Evolutionary conservation across 2,888 invertebrate genomes (phyloP).

Genomic region (Platycheirus albimanus): DNA sequence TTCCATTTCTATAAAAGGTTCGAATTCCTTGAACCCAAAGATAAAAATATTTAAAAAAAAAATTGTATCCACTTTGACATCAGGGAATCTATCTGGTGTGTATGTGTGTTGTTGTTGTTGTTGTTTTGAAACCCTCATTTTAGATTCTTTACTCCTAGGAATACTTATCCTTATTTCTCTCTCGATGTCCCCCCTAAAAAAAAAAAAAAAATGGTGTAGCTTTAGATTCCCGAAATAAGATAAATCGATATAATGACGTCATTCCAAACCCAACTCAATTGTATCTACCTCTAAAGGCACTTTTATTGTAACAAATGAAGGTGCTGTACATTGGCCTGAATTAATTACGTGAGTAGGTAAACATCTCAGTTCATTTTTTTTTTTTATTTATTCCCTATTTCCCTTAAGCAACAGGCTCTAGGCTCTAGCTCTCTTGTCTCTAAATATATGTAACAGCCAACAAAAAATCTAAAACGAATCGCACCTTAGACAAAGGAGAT

Average conservation of each 20-base stretch:
- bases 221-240: slow-evolving; percentile 26
- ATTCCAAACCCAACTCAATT: neutral
- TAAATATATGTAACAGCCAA: neutral
- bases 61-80: slow-evolving; percentile 1
- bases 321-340: slow-evolving; percentile 6
- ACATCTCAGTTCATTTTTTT: slow-evolving; percentile 9
- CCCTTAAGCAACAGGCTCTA: slow-evolving; percentile 38
- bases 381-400: slow-evolving; percentile 2
- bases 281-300: neutral
- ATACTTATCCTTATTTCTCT: slow-evolving; percentile 18
- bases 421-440: too few species aligned
- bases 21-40: neutral
- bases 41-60: neutral
- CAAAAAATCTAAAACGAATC: slow-evolving; percentile 27
- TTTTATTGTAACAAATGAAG: neutral
- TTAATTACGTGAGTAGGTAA: slow-evolving; percentile 31
- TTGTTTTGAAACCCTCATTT: slow-evolving; percentile 11
- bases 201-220: neutral
- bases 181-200: slow-evolving; percentile 16
- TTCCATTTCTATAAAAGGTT: slow-evolving; percentile 6
- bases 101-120: too few species aligned
- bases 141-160: neutral
- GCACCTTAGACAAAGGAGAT: slow-evolving; percentile 20
- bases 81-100: neutral
- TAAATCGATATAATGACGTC: slow-evolving; percentile 52